Percentiles rank a stretch among this genome's conserved stretches.
These are phyloP conservation scores for Eupithecia vulgata DNA, from an alignment of 2,888 invertebrate species.

Conservation along the genomic window DNA sequence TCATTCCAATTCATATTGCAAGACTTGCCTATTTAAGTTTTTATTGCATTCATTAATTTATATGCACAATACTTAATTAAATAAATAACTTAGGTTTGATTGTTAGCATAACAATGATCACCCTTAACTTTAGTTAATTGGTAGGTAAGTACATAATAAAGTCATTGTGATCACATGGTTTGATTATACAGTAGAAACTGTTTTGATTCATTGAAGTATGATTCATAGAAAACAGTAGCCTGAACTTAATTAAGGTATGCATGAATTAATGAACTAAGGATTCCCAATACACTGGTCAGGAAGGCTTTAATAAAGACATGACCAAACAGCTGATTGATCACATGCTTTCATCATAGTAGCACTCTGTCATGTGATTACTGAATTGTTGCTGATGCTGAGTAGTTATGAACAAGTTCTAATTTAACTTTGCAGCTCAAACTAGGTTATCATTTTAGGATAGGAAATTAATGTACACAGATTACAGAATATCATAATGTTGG, in stretches of 20 bases:
- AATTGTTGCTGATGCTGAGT: background rate
- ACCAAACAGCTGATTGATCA: slow-evolving; percentile 62
- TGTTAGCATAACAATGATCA: background rate
- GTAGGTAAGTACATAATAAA: background rate
- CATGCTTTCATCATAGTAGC: slow-evolving; percentile 66
- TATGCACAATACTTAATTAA: background rate
- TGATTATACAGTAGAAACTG: background rate
- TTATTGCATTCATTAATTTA: background rate
- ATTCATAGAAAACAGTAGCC: background rate
- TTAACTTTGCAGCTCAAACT: background rate
- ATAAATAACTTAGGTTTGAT: background rate
- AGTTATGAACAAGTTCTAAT: background rate
- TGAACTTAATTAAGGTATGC: background rate
- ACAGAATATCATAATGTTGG: too few species aligned
- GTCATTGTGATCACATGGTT: background rate
- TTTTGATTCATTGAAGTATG: background rate
- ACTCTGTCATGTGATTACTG: slow-evolving; percentile 65
- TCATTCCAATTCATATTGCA: background rate
- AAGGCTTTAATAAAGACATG: slow-evolving; percentile 34
- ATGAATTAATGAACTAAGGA: background rate
- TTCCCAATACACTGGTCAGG: background rate
- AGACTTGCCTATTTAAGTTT: background rate
- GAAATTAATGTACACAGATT: too few species aligned
- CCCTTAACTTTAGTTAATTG: background rate
- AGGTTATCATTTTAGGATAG: background rate